A percentile compares a stretch with the other conserved stretches of the same genome.
Conservation (phyloP, 1,140 invertebrate species). For the Trichomalopsis sarcophagae region DNA sequence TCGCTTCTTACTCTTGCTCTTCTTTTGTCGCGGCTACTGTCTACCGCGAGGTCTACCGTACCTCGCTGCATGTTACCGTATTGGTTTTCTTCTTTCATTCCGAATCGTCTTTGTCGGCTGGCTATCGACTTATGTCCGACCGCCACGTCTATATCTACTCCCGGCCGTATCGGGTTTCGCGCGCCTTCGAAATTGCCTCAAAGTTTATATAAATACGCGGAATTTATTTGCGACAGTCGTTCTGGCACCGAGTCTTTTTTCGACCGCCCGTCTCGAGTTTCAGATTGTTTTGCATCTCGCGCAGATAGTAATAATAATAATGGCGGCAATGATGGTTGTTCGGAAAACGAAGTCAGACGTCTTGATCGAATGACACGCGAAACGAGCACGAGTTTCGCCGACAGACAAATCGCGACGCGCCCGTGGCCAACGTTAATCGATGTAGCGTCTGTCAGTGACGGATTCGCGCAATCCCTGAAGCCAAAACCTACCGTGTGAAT, state of each 20-base stretch:
- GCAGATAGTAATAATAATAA: constrained; percentile 4
- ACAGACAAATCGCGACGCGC: constrained; percentile 60
- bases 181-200: background rate
- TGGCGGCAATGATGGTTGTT: background rate
- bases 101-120: background rate
- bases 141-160: background rate
- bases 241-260: no score
- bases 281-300: background rate
- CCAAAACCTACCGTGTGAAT: constrained; percentile 61
- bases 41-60: no score
- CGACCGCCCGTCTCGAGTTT: background rate
- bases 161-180: background rate
- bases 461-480: constrained; percentile 60
- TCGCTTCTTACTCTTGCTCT: constrained; percentile 48
- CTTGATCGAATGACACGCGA: constrained; percentile 37
- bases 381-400: constrained; percentile 27
- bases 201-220: background rate
- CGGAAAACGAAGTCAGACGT: background rate
- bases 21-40: constrained; percentile 1
- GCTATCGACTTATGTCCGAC: background rate
- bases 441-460: constrained; percentile 62
- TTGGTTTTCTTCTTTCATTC: background rate
- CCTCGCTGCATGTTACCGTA: background rate
- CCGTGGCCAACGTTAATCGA: constrained; percentile 63
- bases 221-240: background rate